phyloP scores from a whole-genome alignment of 1,140 invertebrate genomes.

The Hyposmocoma kahamanoa region DNA sequence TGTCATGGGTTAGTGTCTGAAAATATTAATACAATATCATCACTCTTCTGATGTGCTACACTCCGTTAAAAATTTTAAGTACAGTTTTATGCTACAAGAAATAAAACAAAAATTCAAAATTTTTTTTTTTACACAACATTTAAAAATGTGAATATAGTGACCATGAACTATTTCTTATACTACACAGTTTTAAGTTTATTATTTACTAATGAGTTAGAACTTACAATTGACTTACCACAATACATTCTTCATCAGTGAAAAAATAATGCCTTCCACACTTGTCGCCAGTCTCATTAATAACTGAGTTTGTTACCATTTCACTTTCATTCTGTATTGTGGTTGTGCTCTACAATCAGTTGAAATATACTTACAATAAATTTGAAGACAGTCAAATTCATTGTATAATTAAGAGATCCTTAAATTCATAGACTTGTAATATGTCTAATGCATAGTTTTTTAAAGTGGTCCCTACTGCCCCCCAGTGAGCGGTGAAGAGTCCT shows the following conservation, averaged over 20 bases:
- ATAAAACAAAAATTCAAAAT: background rate
- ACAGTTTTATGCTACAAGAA: background rate
- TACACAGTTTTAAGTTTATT: background rate
- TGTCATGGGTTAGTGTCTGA: slow-evolving; percentile 11
- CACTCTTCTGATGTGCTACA: background rate
- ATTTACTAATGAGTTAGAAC: background rate
- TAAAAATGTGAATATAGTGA: no score
- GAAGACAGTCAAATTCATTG: no score
- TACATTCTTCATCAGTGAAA: slow-evolving; percentile 73
- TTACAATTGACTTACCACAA: slow-evolving; percentile 69
- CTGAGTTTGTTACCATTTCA: slow-evolving; percentile 70
- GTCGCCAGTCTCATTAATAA: slow-evolving; percentile 60
- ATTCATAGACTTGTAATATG: no score
- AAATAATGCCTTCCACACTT: slow-evolving; percentile 73
- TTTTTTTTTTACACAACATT: no score
- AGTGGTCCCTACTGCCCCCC: no score
- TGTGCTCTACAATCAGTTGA: slow-evolving; percentile 73
- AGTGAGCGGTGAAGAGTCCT: no score
- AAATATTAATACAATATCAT: background rate
- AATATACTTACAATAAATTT: no score
- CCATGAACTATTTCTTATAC: background rate
- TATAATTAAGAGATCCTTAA: no score
- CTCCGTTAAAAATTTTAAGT: background rate
- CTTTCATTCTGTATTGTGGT: slow-evolving; percentile 72
- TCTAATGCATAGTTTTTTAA: no score